A percentile compares a stretch with the other conserved stretches of the same genome.
Evolutionary conservation across 2,797 vertebrate genomes (phyloP).

Genomic region (Lagodon rhomboides): DNA sequence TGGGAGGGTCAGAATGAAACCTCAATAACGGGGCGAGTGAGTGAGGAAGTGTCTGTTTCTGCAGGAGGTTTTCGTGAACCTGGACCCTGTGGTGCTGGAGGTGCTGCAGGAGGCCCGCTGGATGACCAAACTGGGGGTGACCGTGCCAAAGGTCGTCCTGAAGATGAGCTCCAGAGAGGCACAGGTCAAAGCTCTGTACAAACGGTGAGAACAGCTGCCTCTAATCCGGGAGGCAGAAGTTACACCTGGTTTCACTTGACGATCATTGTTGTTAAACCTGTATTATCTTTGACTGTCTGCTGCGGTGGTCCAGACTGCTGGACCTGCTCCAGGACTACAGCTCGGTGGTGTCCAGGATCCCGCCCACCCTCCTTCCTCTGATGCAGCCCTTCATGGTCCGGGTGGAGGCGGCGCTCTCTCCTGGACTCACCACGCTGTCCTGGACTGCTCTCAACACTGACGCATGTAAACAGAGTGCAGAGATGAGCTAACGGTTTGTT

Average conservation of each 20-base stretch:
- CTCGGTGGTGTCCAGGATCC: slow-evolving; percentile 70
- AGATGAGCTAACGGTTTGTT: neutral
- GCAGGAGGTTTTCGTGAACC: slow-evolving; percentile 87
- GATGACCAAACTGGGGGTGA: slow-evolving; percentile 83
- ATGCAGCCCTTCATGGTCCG: slow-evolving; percentile 84
- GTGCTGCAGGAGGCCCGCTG: slow-evolving; percentile 87
- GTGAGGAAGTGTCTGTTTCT: slow-evolving; percentile 15
- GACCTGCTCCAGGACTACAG: slow-evolving; percentile 82
- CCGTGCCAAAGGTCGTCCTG: slow-evolving; percentile 80
- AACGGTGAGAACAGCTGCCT: slow-evolving; percentile 83
- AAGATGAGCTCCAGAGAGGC: slow-evolving; percentile 79
- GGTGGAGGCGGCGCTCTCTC: slow-evolving; percentile 84
- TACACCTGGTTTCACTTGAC: too few relatives aligned
- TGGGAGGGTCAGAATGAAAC: too few relatives aligned
- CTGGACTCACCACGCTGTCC: slow-evolving; percentile 84
- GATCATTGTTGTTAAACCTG: too few relatives aligned
- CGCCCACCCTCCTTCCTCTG: slow-evolving; percentile 80
- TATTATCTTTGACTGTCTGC: neutral
- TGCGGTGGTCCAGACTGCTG: slow-evolving; percentile 76
- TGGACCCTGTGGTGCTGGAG: slow-evolving; percentile 87
- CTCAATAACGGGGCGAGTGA: neutral
- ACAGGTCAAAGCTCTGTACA: slow-evolving; percentile 81
- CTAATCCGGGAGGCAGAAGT: too few relatives aligned
- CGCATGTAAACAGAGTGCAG: slow-evolving; percentile 70
- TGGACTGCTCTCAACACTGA: slow-evolving; percentile 86